Conservation (phyloP, 2,113 vertebrate genomes). For the Struthidea cinerea region DNA sequence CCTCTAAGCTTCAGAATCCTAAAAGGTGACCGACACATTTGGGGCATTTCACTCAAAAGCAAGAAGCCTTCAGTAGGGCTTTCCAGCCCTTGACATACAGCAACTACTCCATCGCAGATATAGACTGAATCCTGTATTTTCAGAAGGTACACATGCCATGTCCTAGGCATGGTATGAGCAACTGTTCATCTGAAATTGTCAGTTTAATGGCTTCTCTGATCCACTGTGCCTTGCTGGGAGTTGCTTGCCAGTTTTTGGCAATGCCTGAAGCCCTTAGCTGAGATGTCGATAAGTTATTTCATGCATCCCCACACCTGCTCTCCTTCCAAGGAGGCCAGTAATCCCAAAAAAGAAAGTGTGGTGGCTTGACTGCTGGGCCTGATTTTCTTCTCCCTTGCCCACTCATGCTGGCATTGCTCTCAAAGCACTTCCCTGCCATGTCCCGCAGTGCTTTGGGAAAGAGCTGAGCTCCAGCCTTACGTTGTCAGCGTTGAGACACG, state of each 20-base stretch:
- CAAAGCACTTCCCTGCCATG: not conserved
- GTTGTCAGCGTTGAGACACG: not conserved
- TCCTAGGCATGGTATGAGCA: conserved; percentile 40
- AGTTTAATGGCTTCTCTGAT: conserved; percentile 37
- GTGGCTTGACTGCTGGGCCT: not conserved
- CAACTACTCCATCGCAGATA: conserved; percentile 67
- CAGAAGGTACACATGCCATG: conserved; percentile 47
- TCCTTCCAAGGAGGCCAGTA: conserved; percentile 35
- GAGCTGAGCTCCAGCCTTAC: not conserved
- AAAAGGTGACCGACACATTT: not conserved
- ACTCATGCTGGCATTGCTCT: not conserved
- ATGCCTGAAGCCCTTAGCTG: conserved; percentile 25
- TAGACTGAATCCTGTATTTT: conserved; percentile 75
- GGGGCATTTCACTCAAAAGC: conserved; percentile 17
- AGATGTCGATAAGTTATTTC: not conserved
- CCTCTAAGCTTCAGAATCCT: not conserved
- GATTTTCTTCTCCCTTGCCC: not conserved
- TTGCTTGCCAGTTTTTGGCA: conserved; percentile 15
- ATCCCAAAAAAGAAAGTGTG: not conserved
- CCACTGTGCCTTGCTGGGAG: conserved; percentile 9
- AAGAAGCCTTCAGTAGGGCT: not conserved
- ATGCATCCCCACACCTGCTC: not conserved
- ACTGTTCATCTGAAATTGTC: conserved; percentile 20
- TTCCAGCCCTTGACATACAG: not conserved
- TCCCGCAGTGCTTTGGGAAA: not conserved